Evolutionary conservation across 2,797 vertebrate genomes (phyloP).

Genomic region (Ctenochaetus hawaiiensis): DNA sequence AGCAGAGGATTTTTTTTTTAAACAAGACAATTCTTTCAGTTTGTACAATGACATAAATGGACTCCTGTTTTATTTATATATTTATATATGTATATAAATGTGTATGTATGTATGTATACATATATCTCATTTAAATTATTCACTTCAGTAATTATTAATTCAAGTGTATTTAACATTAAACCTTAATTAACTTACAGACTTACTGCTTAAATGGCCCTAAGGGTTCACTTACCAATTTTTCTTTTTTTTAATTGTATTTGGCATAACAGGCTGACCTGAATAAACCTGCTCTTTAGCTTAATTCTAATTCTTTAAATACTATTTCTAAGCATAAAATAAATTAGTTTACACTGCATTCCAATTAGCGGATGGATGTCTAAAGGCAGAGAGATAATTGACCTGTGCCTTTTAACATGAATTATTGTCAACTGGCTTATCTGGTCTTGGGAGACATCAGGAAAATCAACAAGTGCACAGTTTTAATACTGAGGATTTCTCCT

Average conservation of each 20-base stretch:
- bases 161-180: too few species aligned
- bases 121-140: background rate
- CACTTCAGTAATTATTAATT: too few species aligned
- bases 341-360: background rate
- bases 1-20: too few species aligned
- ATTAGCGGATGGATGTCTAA: background rate
- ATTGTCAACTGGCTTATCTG: background rate
- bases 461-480: background rate
- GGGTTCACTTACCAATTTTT: background rate
- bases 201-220: background rate
- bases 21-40: too few species aligned
- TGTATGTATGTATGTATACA: too few species aligned
- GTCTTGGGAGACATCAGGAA: background rate
- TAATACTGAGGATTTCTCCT: too few species aligned
- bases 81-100: too few species aligned
- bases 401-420: background rate
- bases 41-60: too few species aligned
- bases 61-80: too few species aligned
- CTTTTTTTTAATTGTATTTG: background rate
- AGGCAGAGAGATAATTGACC: slow-evolving; percentile 10
- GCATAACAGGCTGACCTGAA: background rate
- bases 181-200: background rate
- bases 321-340: slow-evolving; percentile 11
- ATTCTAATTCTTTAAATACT: background rate
- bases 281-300: too few species aligned